Evolutionary conservation across 64 coral and sea anemone genomes (phyloP), one percentile per base, ranked within the genome.

Genomic region (Stichodactyla helianthus): DNA sequence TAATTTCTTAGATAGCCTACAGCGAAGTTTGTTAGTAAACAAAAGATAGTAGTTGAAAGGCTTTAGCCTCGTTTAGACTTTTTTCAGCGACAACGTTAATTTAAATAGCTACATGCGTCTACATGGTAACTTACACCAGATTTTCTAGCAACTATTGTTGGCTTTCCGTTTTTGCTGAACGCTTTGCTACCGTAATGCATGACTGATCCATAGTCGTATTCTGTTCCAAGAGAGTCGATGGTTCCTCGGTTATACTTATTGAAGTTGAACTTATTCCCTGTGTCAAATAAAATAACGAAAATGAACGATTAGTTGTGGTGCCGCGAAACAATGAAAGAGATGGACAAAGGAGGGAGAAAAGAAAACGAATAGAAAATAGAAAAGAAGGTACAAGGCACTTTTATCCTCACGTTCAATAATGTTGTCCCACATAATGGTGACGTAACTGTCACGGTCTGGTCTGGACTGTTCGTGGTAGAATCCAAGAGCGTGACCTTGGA

Each of bases 401-500:
- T 51, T 8, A 54, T 19, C 19, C 50, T 86, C 67, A 86, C 84
- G 23, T 51, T 86, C 84, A 86, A 86, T 27, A 51, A 86, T 86
- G 84, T 86, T 86, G 19, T 86, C 59, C 84, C 84, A 86, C 84
- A 86, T 86, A 15, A 86, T 86, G 4, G 84, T 86, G 84, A 86
- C 84, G 84, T 86, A 86, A 18, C 31, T 51, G 51, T 89, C 93
- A 17, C 93, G 65, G 80, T 94, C 92, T 12, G 88, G 88, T 67
- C 92, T 85, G 50, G 92, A 93, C 23, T 93, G 92, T 60, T 93
- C 92, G 50, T 94, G 93, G 28, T 94, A 94, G 81, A 94, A 94
- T 8, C 93, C 93, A 27, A 94, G 85, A 50, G 93, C 88, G 20
- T 90, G 88, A 14, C 93, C 88, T 90, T 90, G 0, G 20, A 81